Percentiles rank a stretch among this genome's conserved stretches.
phyloP scores from a whole-genome alignment of 1,140 invertebrate species.

The Drosophila grimshawi region DNA sequence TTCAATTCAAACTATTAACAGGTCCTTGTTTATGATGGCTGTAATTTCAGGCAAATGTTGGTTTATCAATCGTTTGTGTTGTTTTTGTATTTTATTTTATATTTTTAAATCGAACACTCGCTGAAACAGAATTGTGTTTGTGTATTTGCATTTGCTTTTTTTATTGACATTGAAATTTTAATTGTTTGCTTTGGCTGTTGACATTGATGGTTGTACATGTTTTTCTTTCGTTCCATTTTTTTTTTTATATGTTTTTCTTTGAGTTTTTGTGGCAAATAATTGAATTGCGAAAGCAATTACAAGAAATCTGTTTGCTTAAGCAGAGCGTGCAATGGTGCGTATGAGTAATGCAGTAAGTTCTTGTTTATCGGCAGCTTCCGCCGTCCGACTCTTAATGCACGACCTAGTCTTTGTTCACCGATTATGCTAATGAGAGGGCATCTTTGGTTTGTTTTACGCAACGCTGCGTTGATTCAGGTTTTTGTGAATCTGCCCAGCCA shows the following conservation, averaged over 20 bases:
- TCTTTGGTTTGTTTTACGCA: slow-evolving; percentile 48
- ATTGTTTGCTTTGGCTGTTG: slow-evolving; percentile 60
- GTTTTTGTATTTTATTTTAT: slow-evolving; percentile 53
- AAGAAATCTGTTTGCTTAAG: slow-evolving; percentile 73
- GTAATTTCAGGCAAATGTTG: slow-evolving; percentile 60
- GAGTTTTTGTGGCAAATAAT: slow-evolving; percentile 54
- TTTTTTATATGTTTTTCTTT: slow-evolving; percentile 17
- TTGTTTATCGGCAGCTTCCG: slow-evolving; percentile 7
- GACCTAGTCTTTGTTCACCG: slow-evolving; percentile 44
- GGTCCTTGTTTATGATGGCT: background rate
- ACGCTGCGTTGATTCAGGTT: slow-evolving; percentile 38
- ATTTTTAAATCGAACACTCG: slow-evolving; percentile 43
- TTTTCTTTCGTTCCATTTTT: slow-evolving; percentile 1
- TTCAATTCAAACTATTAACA: background rate
- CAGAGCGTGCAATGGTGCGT: slow-evolving; percentile 48
- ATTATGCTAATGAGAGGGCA: slow-evolving; percentile 75
- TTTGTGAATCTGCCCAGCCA: slow-evolving; percentile 5
- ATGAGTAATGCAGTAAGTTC: slow-evolving; percentile 44
- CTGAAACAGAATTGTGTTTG: slow-evolving; percentile 18
- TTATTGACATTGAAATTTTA: slow-evolving; percentile 61
- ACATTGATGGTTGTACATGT: slow-evolving; percentile 41
- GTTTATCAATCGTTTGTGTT: slow-evolving; percentile 52
- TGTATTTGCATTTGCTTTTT: slow-evolving; percentile 28
- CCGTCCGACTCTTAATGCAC: slow-evolving; percentile 32
- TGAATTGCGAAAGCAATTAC: slow-evolving; percentile 79